Evolutionary conservation across 2,888 invertebrate genomes (phyloP).

Genomic region (Ophraella communa): DNA sequence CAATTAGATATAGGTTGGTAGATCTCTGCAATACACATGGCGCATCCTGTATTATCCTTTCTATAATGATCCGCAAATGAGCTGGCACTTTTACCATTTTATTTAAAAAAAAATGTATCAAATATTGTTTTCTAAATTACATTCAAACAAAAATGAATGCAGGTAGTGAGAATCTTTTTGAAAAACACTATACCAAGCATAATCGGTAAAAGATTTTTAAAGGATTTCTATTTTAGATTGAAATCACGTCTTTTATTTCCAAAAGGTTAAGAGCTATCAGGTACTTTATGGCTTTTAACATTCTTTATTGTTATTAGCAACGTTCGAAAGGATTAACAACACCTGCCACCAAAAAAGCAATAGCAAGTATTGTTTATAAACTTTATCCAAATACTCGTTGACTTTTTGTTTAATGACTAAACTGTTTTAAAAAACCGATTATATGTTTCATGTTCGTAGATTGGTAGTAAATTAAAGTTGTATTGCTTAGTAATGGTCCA

Average conservation of each 20-base stretch:
- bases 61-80: conserved; percentile 13
- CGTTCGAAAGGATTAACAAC: background rate
- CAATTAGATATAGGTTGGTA: background rate
- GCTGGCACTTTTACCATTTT: background rate
- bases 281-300: background rate
- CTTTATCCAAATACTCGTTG: too few species aligned
- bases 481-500: conserved; percentile 2
- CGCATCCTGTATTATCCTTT: conserved; percentile 3
- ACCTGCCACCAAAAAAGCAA: background rate
- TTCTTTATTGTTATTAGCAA: background rate
- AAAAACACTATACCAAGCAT: background rate
- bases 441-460: too few species aligned
- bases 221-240: background rate
- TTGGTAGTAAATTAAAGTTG: background rate
- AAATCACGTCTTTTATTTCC: background rate
- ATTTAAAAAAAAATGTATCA: background rate
- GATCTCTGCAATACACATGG: conserved; percentile 11
- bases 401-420: too few species aligned
- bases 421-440: too few species aligned
- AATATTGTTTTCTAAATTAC: background rate
- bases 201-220: background rate
- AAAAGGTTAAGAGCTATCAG: background rate
- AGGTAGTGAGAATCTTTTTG: background rate
- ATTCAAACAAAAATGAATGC: background rate
- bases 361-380: too few species aligned